Evolutionary conservation across 2,888 invertebrate species (phyloP), one percentile per base, ranked within the genome.

Genomic region (Trissolcus japonicus): DNA sequence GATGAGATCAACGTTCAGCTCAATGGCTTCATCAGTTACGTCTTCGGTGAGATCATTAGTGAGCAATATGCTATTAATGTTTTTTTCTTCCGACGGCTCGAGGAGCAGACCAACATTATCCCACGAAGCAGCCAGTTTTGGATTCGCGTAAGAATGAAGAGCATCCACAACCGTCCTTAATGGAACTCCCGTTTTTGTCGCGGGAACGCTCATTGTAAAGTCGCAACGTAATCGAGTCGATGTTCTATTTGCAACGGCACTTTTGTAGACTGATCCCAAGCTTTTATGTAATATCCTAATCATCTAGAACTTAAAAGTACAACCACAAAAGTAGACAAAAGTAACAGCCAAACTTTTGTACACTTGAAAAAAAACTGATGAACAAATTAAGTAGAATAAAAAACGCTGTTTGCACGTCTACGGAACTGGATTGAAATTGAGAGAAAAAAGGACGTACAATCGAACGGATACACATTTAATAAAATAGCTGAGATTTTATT

Each of bases 31-130:
- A 19, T 93, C 88, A 84, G 97, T 92, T 0, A 98, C 98, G 78
- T 92, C 92, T 88, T 96, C 95, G 0, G 98, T 98, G 43, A 98
- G 90, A 88, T 98, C 98, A 89, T 98, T 98, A 1, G 98, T 98
- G 43, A 98, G 90, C 67, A 98, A 86, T 62, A 97, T 92, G 72
- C 91, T 93, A 4, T 90, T 90, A 13, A 96, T 90, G 4, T 89
- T 84, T 80, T 88, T 90, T 21, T 84, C 83, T 57, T 82, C 83
- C 16, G 89, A 88, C 1, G 98, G 97, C 86, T 98, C 96, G 11
- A 98, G 92, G 25, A 98, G 90, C 1, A 98, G 90, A 0, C 98
- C 98, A 60, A 98, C 97, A 90, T 98, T 98, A 87, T 98, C 98
- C 98, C 98, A 98, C 61, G 91, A 92, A 83, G 94, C 97, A 2